Evolutionary conservation across 2,797 vertebrate species (phyloP), one percentile per base, ranked within the genome.

Genomic region (Danio albolineatus): DNA sequence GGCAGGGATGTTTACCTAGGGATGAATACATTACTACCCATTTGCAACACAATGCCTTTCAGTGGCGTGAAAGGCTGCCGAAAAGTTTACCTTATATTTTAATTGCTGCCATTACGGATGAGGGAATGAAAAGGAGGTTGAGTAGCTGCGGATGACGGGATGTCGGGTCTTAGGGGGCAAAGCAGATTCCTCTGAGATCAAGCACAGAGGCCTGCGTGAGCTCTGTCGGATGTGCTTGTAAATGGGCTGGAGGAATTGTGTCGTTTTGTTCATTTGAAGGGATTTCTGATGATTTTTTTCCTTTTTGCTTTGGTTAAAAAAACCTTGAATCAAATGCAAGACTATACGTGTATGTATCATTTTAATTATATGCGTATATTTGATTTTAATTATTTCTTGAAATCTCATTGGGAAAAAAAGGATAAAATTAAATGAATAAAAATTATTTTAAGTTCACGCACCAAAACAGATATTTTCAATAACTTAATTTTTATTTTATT

Each of bases 1-100:
- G 92, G 90, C 87, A 92, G 89, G 88, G 87, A 88, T 94, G 93
- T 94, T 94, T 94, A 94, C 92, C 92, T 92, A 83, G 88, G 91
- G 93, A 95, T 95, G 92, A 94, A 93, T 92, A 93, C 91, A 91
- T 93, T 92, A 94, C 91, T 92, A 91, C 86, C 88, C 79, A 90
- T 92, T 92, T 92, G 89, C 89, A 85, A 88, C 89, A 89, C 88
- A 86, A 85, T 89, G 88, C 91, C 91, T 91, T 93, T 92, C 86
- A 92, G 86, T 86, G 38, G 2, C 61, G 82, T 90, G 85, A 92
- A 92, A 93, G 61, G 83, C 80, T 85, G 81, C 87, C 89, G 83
- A 83, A 91, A 92, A 92, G 87, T 93, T 92, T 86, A 88, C 90
- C 89, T 90, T 91, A 80, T 84, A 86, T 89, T 91, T 93, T 92